phyloP scores from a whole-genome alignment of 1,140 invertebrate species.

The Druon quercuslanigerum region DNA sequence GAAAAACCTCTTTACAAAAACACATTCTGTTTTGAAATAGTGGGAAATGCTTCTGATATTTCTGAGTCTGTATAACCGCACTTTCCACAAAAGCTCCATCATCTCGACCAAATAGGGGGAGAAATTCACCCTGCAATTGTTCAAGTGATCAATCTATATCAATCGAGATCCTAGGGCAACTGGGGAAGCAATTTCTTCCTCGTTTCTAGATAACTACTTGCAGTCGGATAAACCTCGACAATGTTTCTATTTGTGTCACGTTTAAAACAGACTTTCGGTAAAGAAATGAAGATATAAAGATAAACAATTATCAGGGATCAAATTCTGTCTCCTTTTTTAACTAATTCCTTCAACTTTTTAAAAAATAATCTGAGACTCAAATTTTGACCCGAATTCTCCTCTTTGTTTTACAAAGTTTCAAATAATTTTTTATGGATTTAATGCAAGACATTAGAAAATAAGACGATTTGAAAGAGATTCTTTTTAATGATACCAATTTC shows the following conservation, averaged over 20 bases:
- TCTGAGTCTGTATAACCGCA: constrained; percentile 9
- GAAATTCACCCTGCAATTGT: neutral
- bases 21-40: constrained; percentile 3
- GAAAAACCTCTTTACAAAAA: neutral
- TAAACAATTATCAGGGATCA: neutral
- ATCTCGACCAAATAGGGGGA: constrained; percentile 1
- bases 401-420: no score
- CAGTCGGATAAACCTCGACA: neutral
- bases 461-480: no score
- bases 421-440: no score
- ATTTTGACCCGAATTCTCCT: no score
- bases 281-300: neutral
- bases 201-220: constrained; percentile 5
- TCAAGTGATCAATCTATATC: constrained; percentile 49
- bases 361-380: no score
- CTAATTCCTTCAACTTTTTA: no score
- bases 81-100: constrained; percentile 15
- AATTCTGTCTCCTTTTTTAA: no score
- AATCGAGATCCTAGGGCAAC: constrained; percentile 47
- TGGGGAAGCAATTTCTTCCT: constrained; percentile 49
- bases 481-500: no score
- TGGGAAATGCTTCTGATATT: constrained; percentile 8
- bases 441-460: no score
- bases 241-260: neutral
- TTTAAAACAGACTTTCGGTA: neutral